Evolutionary conservation across 2,113 vertebrate species (phyloP).

Genomic region (Mirza zaza): DNA sequence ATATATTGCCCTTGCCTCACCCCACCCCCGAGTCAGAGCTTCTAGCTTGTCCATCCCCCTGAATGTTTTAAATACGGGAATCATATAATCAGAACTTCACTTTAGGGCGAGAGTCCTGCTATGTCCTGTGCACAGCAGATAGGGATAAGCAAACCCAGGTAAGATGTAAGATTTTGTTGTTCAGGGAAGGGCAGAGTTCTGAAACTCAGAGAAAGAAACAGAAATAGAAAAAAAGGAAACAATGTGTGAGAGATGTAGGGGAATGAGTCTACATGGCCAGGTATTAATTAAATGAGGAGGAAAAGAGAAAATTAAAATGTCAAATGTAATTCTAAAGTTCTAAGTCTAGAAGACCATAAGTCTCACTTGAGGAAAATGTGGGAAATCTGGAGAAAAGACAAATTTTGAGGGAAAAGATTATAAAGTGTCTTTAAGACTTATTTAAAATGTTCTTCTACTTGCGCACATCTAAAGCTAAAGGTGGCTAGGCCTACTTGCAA

Average conservation of each 20-base stretch:
- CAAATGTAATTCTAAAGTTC: conserved; percentile 8
- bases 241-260: neutral
- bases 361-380: neutral
- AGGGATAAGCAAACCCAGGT: neutral
- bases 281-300: neutral
- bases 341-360: neutral
- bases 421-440: conserved; percentile 4
- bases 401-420: neutral
- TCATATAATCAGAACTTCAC: neutral
- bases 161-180: neutral
- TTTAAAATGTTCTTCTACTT: neutral
- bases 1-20: no score
- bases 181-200: neutral
- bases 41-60: no score
- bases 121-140: neutral
- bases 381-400: neutral
- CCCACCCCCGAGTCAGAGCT: no score
- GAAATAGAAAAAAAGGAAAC: neutral
- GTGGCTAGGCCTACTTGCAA: neutral
- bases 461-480: neutral
- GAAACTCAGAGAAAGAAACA: neutral
- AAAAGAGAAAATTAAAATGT: conserved; percentile 4
- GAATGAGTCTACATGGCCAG: rapidly evolving
- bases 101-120: neutral
- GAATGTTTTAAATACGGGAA: neutral